Conservation (phyloP, 2,113 vertebrate species). For the Crocuta crocuta region DNA sequence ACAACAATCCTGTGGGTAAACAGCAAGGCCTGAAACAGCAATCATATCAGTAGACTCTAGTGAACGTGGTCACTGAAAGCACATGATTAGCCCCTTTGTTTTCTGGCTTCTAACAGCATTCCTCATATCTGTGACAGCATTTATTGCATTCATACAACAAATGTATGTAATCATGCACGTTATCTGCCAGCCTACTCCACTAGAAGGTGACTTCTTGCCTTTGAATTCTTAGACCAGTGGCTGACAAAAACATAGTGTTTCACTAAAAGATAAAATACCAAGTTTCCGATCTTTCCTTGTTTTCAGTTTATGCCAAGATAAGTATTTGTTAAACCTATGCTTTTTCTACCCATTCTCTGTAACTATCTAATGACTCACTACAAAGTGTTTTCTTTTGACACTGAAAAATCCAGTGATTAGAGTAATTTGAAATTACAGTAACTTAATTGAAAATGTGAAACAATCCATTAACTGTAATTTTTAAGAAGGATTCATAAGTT, state of each 20-base stretch:
- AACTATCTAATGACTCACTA: background rate
- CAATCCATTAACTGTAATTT: slow-evolving; percentile 13
- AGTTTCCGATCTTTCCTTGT: background rate
- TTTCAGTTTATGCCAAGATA: background rate
- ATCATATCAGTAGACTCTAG: background rate
- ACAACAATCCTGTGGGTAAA: background rate
- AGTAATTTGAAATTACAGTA: slow-evolving; percentile 17
- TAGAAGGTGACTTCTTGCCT: background rate
- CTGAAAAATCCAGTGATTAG: slow-evolving; percentile 20
- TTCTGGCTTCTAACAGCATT: background rate
- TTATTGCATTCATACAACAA: background rate
- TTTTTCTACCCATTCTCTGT: background rate
- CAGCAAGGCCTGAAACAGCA: background rate
- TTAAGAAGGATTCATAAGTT: slow-evolving; percentile 23
- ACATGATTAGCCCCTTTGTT: background rate
- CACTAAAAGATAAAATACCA: background rate
- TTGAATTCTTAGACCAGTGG: background rate
- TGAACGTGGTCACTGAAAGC: background rate
- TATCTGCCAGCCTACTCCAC: background rate
- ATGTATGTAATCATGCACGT: background rate
- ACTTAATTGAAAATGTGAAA: slow-evolving; percentile 16
- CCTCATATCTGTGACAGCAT: background rate
- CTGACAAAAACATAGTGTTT: background rate
- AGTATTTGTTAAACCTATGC: background rate
- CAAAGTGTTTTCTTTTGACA: slow-evolving; percentile 38